These are phyloP conservation scores for Polyergus mexicanus DNA, from an alignment of 1,140 invertebrate genomes.

Conservation along the genomic window DNA sequence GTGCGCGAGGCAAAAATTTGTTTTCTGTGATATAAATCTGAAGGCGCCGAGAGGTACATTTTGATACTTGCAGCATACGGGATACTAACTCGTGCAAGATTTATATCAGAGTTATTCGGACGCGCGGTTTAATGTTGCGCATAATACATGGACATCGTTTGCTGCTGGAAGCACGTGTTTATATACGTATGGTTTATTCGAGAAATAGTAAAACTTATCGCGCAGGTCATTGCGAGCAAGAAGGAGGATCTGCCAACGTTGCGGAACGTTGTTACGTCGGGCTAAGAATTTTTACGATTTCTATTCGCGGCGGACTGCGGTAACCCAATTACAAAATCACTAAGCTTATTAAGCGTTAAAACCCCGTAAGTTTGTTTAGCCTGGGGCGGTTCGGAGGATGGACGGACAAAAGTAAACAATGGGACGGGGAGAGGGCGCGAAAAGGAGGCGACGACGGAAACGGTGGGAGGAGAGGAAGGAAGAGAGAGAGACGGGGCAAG, in stretches of 20 bases:
- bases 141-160: slow-evolving; percentile 45
- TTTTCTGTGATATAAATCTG: slow-evolving; percentile 27
- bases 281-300: slow-evolving; percentile 51
- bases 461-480: background rate
- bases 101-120: slow-evolving; percentile 43
- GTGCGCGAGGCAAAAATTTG: background rate
- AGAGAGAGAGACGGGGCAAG: background rate
- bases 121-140: slow-evolving; percentile 48
- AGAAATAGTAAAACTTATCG: slow-evolving; percentile 39
- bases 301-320: slow-evolving; percentile 53
- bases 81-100: slow-evolving; percentile 8
- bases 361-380: slow-evolving; percentile 75
- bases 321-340: slow-evolving; percentile 77
- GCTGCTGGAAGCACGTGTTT: slow-evolving; percentile 46
- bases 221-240: background rate
- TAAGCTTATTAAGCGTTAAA: slow-evolving; percentile 75
- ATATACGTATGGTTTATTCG: slow-evolving; percentile 57
- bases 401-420: slow-evolving; percentile 48
- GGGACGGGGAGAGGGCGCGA: slow-evolving; percentile 26
- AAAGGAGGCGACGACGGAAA: slow-evolving; percentile 48
- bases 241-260: background rate
- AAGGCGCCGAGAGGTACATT: background rate
- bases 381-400: slow-evolving; percentile 59
- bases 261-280: background rate
- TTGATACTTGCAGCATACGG: background rate